These are phyloP conservation scores for Neosilurus hyrtlii DNA, from an alignment of 2,797 vertebrate species.

Conservation along the genomic window DNA sequence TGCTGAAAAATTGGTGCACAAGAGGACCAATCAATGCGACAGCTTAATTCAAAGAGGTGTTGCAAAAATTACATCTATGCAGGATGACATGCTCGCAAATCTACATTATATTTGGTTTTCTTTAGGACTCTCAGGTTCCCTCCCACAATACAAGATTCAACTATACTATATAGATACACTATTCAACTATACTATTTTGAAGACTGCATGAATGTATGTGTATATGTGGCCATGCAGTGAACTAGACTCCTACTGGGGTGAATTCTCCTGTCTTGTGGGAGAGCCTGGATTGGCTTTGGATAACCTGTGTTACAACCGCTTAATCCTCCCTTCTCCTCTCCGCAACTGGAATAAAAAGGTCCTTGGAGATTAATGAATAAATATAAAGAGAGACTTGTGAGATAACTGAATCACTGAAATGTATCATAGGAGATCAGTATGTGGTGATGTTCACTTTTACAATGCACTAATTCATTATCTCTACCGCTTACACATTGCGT, in stretches of 20 bases:
- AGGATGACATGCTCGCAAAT: background rate
- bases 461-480: background rate
- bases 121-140: background rate
- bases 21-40: background rate
- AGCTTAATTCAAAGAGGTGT: background rate
- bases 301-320: no score
- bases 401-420: background rate
- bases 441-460: background rate
- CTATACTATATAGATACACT: no score
- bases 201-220: background rate
- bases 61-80: conserved; percentile 1
- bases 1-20: background rate
- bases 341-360: background rate
- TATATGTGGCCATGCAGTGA: background rate
- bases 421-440: background rate
- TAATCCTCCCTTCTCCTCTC: no score
- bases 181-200: no score
- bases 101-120: background rate
- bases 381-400: background rate
- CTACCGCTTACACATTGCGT: no score
- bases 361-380: background rate
- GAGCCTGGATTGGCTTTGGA: background rate
- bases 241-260: background rate
- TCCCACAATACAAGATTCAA: background rate
- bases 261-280: background rate